Evolutionary conservation across 2,113 vertebrate species (phyloP).

Genomic region (Hydrochoerus hydrochaeris): DNA sequence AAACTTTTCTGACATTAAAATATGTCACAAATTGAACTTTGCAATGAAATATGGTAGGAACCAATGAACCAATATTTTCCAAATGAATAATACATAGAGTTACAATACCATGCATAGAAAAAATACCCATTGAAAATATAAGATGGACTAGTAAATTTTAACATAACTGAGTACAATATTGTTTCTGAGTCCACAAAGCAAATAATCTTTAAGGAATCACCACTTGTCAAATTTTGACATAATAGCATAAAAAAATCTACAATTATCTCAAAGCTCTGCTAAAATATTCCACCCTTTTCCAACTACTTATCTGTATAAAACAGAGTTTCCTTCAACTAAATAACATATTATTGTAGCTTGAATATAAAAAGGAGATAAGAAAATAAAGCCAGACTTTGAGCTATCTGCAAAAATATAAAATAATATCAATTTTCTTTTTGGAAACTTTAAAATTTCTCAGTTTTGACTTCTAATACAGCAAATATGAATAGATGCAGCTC

Average conservation of each 20-base stretch:
- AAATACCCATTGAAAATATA: neutral
- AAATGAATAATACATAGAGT: neutral
- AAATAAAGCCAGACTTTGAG: conserved; percentile 16
- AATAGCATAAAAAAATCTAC: conserved; percentile 40
- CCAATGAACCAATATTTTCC: conserved; percentile 11
- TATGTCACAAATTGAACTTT: conserved; percentile 10
- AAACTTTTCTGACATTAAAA: neutral
- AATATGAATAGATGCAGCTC: neutral
- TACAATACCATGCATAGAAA: neutral
- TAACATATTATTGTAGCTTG: neutral
- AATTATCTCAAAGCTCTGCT: conserved; percentile 30
- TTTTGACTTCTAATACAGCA: conserved; percentile 32
- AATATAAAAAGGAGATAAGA: conserved; percentile 2
- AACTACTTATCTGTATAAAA: neutral
- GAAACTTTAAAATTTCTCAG: neutral
- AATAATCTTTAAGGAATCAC: neutral
- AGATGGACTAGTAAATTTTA: neutral
- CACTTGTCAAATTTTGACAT: neutral
- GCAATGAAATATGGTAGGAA: neutral
- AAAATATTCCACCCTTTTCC: neutral
- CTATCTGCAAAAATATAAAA: neutral
- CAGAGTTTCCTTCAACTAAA: conserved; percentile 11
- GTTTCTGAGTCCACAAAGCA: neutral
- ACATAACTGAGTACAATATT: neutral
- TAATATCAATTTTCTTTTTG: neutral